Percentiles rank a stretch among this genome's conserved stretches.
These are phyloP conservation scores for Chironomus tentans DNA, from an alignment of 2,888 invertebrate genomes.

Conservation along the genomic window DNA sequence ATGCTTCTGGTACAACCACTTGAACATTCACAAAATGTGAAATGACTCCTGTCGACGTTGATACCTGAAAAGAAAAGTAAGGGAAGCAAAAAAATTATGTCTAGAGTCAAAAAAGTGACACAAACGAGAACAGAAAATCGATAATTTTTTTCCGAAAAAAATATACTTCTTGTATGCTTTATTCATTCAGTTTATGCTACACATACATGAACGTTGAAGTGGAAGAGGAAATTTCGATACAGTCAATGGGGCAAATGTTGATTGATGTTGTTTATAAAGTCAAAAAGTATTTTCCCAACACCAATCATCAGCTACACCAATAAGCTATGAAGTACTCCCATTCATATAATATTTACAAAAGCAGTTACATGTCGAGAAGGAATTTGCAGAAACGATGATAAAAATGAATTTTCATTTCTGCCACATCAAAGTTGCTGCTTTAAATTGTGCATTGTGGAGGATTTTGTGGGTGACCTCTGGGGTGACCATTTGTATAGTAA, in stretches of 20 bases:
- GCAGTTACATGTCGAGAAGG: too few species aligned
- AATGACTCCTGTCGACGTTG: slow-evolving; percentile 61
- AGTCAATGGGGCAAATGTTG: background rate
- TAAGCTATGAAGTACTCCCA: background rate
- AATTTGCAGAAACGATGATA: too few species aligned
- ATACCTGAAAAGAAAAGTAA: slow-evolving; percentile 51
- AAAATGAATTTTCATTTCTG: too few species aligned
- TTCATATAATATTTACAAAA: background rate
- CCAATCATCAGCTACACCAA: background rate
- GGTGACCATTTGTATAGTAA: too few species aligned
- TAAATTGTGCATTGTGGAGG: too few species aligned
- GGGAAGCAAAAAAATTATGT: background rate
- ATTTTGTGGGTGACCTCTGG: too few species aligned
- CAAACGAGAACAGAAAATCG: background rate
- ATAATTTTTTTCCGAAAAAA: background rate
- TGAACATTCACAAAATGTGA: slow-evolving; percentile 71
- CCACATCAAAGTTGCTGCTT: too few species aligned
- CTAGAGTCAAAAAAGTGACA: background rate
- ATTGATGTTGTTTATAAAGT: slow-evolving; percentile 26
- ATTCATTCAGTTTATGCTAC: background rate
- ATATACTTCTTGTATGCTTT: background rate
- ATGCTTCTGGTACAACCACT: slow-evolving; percentile 71
- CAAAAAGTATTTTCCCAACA: slow-evolving; percentile 18
- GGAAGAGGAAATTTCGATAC: background rate
- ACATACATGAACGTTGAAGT: background rate